Evolutionary conservation across 2,113 vertebrate species (phyloP), one percentile per base, ranked within the genome.

Genomic region (Otolemur garnettii): DNA sequence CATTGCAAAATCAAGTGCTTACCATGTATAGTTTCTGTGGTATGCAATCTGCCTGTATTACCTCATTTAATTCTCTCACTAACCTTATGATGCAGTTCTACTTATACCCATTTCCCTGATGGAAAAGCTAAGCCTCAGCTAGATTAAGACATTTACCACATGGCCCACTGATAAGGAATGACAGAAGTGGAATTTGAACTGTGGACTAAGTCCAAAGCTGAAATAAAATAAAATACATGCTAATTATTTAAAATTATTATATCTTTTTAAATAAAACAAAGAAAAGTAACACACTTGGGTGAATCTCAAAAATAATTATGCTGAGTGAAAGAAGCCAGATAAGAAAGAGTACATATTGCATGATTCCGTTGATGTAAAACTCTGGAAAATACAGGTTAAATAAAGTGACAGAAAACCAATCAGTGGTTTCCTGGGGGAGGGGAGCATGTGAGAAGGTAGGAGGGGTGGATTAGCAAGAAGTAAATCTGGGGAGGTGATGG

Each of bases 251-350:
- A 91, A 93, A 60, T 85, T 19, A 10, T 85, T 72, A 42, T 30
- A 22, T 75, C 19, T 88, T 42, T 86, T 53, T 92, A 94, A 94
- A 93, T 88, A 92, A 91, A 89, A 92, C 24, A 92, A 96, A 81
- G 66, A 59, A 81, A 94, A 96, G 80, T 62, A 79, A 75, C 88
- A 91, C 69, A 78, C 78, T 87, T 81, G 57, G 59, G 91, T 91
- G 57, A 91, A 50, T 91, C 79, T 94, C 74, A 89, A 92, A 92
- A 94, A 93, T 91, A 94, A 91, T 94, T 74, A 91, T 21, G 24
- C 17, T 12, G 45, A 60, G 2, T 82, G 82, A 91, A 93, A 93
- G 64, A 78, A 85, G 33, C 60, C 90, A 94, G 83, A 80, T 21
- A 68, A 68, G 75, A 81, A 66, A 19, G 11, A 69, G 33, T 50